Percentiles rank a stretch among this genome's conserved stretches.
These are phyloP conservation scores for Pantelozetes paolii DNA, from an alignment of 2,888 invertebrate species.

Conservation along the genomic window DNA sequence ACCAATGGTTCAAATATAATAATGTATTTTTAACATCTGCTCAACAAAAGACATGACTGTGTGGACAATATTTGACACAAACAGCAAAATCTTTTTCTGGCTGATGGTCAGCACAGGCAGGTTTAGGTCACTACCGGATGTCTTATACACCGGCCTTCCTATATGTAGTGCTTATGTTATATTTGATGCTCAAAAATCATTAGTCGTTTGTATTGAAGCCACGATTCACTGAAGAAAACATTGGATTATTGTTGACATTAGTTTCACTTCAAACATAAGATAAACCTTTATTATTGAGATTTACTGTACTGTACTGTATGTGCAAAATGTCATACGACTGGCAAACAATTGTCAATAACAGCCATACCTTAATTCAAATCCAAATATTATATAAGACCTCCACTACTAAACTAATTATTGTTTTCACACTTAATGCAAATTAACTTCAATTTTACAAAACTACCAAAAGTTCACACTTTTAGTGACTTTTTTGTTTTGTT, in stretches of 20 bases:
- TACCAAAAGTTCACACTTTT: too few relatives aligned
- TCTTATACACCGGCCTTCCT: not conserved
- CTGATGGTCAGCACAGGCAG: too few relatives aligned
- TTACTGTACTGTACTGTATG: not conserved
- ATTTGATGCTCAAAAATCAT: not conserved
- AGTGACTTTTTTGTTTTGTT: too few relatives aligned
- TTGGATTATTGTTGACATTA: not conserved
- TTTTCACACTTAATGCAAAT: too few relatives aligned
- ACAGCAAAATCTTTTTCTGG: too few relatives aligned
- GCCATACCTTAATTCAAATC: not conserved
- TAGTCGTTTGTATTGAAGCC: not conserved
- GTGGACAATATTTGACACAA: too few relatives aligned
- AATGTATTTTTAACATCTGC: too few relatives aligned
- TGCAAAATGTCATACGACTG: not conserved
- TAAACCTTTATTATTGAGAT: slow-evolving; percentile 6
- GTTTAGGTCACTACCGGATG: too few relatives aligned
- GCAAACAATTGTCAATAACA: not conserved
- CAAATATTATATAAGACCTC: not conserved
- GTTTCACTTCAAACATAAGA: not conserved
- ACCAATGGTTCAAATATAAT: too few relatives aligned
- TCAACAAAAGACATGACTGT: too few relatives aligned
- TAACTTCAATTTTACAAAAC: too few relatives aligned
- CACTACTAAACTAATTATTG: not conserved
- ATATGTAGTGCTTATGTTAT: not conserved
- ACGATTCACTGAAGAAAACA: not conserved